phyloP scores from a whole-genome alignment of 2,888 invertebrate species.

The Sericinus montela region DNA sequence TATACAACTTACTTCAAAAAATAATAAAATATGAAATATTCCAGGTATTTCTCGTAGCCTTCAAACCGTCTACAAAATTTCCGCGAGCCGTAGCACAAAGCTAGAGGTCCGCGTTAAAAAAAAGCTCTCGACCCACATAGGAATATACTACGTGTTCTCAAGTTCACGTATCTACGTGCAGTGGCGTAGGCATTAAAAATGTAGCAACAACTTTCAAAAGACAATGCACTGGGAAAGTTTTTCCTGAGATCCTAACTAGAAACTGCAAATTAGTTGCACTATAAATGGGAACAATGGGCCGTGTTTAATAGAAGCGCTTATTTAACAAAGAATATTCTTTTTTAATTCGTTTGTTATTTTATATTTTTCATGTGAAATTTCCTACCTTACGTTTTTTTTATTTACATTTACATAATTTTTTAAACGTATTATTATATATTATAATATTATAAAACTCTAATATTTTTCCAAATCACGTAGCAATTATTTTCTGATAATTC shows the following conservation, averaged over 20 bases:
- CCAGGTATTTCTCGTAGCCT: too few species aligned
- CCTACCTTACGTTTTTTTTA: not conserved
- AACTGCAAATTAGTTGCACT: conserved; percentile 18
- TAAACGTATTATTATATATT: too few species aligned
- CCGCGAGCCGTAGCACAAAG: not conserved
- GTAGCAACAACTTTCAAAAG: conserved; percentile 16
- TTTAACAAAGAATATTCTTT: conserved; percentile 3
- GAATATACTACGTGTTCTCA: conserved; percentile 10
- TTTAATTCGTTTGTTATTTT: conserved; percentile 3
- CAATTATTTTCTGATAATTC: too few species aligned
- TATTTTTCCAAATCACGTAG: too few species aligned
- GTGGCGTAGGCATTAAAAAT: conserved; percentile 16
- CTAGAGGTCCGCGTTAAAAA: conserved; percentile 10
- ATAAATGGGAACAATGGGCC: conserved; percentile 6
- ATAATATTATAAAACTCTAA: too few species aligned
- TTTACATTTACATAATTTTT: not conserved
- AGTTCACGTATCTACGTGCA: conserved; percentile 10
- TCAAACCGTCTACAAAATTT: not conserved
- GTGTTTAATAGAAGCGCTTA: conserved; percentile 10
- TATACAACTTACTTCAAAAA: too few species aligned
- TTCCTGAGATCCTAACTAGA: conserved; percentile 8
- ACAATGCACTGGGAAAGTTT: conserved; percentile 14
- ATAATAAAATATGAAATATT: too few species aligned
- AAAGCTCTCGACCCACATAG: conserved; percentile 18
- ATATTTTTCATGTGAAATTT: not conserved